These are phyloP conservation scores for Melanotaenia parkinsoni DNA, from an alignment of 2,797 vertebrate genomes.

Conservation along the genomic window DNA sequence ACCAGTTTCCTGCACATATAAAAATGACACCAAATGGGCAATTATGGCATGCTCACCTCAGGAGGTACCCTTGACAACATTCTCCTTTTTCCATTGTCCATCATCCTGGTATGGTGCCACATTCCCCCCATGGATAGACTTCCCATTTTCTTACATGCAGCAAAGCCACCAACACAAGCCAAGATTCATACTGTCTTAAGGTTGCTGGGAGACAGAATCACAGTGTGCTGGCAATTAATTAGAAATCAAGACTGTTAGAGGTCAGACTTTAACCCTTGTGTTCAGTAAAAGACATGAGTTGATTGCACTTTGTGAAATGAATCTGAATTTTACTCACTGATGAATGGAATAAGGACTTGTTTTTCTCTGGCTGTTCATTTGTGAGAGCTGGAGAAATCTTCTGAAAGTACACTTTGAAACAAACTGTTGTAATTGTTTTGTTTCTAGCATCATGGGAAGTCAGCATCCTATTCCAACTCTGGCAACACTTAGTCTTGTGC, in stretches of 20 bases:
- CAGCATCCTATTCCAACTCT: not conserved
- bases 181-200: conserved; percentile 17
- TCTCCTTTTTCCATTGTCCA: not conserved
- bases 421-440: not conserved
- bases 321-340: conserved; percentile 12
- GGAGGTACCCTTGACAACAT: not conserved
- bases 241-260: conserved; percentile 22
- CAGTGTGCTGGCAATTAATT: conserved; percentile 16
- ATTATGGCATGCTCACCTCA: not conserved
- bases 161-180: not conserved
- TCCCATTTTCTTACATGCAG: not conserved
- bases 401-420: not conserved
- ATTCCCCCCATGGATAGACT: not conserved
- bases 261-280: conserved; percentile 13
- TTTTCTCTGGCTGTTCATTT: conserved; percentile 8
- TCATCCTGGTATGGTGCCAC: not conserved
- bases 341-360: not conserved
- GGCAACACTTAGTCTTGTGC: not conserved
- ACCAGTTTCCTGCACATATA: too few relatives aligned
- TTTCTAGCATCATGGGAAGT: conserved; percentile 11
- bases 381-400: not conserved
- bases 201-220: conserved; percentile 31
- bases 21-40: too few relatives aligned
- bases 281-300: conserved; percentile 26
- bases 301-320: conserved; percentile 24